These are phyloP conservation scores for Spea bombifrons DNA, from an alignment of 2,113 vertebrate species.

Conservation along the genomic window DNA sequence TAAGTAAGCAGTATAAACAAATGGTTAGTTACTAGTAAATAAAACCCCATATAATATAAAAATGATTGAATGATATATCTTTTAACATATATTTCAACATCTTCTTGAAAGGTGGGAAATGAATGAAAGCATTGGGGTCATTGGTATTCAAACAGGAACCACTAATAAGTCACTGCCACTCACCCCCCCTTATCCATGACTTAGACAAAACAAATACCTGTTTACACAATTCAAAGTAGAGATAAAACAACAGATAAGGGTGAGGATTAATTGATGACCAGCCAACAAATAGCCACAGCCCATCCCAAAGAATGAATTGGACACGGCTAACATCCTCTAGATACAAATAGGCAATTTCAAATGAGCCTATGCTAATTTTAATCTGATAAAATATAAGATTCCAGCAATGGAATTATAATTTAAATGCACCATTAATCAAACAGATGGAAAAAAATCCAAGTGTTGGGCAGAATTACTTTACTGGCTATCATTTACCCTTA, in stretches of 20 bases:
- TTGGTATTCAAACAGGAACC: neutral
- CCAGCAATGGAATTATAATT: slow-evolving; percentile 3
- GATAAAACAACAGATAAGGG: slow-evolving; percentile 1
- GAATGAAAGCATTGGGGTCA: neutral
- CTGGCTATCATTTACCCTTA: neutral
- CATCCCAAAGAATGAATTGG: neutral
- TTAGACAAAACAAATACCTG: slow-evolving; percentile 11
- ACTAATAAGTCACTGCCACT: neutral
- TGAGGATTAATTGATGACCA: slow-evolving; percentile 1
- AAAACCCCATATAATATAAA: too few relatives aligned
- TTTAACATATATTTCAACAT: too few relatives aligned
- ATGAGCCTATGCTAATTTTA: too few relatives aligned
- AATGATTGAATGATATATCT: too few relatives aligned
- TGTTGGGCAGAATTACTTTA: neutral
- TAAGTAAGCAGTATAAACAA: too few relatives aligned
- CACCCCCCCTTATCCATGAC: slow-evolving; percentile 3
- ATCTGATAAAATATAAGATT: too few relatives aligned
- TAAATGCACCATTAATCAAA: neutral
- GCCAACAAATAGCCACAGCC: neutral
- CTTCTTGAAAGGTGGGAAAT: too few relatives aligned
- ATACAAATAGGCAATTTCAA: too few relatives aligned
- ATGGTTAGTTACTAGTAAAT: too few relatives aligned
- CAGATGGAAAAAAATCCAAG: neutral
- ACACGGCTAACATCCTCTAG: neutral
- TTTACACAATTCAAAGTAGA: slow-evolving; percentile 5